Evolutionary conservation across 2,888 invertebrate species (phyloP).

Genomic region (Sarcophaga variegata): DNA sequence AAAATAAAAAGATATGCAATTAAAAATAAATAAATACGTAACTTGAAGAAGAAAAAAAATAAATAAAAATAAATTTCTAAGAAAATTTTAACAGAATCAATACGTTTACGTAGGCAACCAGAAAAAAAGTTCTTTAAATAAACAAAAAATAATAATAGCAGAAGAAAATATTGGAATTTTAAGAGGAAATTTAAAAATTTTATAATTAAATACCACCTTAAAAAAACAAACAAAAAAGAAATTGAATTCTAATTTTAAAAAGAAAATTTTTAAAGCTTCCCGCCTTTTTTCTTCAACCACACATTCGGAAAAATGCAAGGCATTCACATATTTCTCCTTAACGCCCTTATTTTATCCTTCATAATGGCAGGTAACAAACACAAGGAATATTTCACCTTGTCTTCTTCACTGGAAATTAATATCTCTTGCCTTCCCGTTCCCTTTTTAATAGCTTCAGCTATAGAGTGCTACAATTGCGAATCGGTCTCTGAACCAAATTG

Average conservation of each 20-base stretch:
- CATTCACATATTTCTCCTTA: not conserved
- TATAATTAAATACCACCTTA: not conserved
- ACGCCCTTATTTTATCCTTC: constrained; percentile 18
- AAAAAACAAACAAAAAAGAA: not conserved
- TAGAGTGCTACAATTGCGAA: constrained; percentile 80
- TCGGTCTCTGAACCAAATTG: constrained; percentile 76
- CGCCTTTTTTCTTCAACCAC: not conserved
- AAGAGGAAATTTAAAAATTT: not conserved
- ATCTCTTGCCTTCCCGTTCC: not conserved
- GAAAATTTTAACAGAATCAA: not conserved
- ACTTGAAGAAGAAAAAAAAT: not conserved
- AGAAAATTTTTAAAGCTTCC: not conserved
- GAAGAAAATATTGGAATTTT: not conserved
- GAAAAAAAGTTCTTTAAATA: not conserved
- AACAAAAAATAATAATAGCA: not conserved
- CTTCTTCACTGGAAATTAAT: not conserved
- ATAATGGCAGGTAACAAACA: constrained; percentile 51
- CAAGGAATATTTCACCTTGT: too few species aligned
- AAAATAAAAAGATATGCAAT: not conserved
- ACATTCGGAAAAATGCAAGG: constrained; percentile 34
- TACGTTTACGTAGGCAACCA: not conserved
- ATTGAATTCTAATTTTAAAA: not conserved
- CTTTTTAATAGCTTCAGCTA: constrained; percentile 75
- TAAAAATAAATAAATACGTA: not conserved
- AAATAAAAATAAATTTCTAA: not conserved